Conservation (phyloP, 2,113 vertebrate species). For the Ginglymostoma cirratum region DNA sequence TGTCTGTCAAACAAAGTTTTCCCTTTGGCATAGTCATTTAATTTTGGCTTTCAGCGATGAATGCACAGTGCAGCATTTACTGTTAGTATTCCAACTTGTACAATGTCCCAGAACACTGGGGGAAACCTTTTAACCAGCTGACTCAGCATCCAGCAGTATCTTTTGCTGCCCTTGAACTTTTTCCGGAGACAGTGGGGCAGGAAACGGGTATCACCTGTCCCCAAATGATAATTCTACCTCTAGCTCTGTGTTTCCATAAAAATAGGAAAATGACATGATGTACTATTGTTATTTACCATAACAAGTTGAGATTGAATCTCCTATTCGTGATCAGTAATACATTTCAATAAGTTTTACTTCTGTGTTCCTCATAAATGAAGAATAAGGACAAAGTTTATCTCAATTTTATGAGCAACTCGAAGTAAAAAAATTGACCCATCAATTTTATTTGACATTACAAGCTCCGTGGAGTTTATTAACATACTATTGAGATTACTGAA, state of each 20-base stretch:
- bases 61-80: no score
- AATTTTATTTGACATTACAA: neutral
- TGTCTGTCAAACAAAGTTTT: no score
- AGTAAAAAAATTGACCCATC: neutral
- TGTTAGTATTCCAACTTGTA: no score
- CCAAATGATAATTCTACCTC: no score
- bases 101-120: no score
- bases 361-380: neutral
- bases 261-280: neutral
- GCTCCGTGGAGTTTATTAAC: constrained; percentile 3
- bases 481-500: neutral
- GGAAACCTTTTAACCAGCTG: no score
- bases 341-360: neutral
- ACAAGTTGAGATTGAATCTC: neutral
- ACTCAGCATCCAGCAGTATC: no score
- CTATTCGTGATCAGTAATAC: neutral
- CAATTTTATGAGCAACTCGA: neutral
- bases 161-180: no score
- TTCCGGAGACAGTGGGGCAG: no score
- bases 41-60: no score
- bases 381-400: constrained; percentile 7
- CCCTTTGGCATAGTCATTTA: no score
- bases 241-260: neutral
- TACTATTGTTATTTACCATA: neutral
- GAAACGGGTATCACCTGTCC: no score